Evolutionary conservation across 2,113 vertebrate genomes (phyloP).

Genomic region (Choloepus hoffmanni): DNA sequence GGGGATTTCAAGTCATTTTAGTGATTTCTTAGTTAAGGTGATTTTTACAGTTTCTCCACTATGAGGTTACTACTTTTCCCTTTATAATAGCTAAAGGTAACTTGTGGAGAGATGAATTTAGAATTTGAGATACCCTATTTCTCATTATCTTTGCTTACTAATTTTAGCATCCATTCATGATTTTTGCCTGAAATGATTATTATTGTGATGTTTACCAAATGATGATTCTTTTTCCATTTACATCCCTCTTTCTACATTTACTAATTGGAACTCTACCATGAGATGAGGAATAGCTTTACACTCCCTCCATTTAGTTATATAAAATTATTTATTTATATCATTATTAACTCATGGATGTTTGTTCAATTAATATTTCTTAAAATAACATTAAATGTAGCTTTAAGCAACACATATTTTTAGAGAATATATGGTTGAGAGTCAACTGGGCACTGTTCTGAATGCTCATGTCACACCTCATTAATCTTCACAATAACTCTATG

Average conservation of each 20-base stretch:
- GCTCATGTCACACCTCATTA: neutral
- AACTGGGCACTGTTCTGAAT: neutral
- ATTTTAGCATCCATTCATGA: neutral
- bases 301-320: neutral
- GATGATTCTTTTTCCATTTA: neutral
- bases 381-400: neutral
- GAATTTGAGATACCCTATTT: neutral
- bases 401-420: neutral
- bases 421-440: neutral
- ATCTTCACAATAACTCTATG: neutral
- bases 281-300: neutral
- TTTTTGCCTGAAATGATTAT: neutral
- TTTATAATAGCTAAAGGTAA: neutral
- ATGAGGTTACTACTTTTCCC: neutral
- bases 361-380: neutral
- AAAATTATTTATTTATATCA: neutral
- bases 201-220: neutral
- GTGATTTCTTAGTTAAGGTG: neutral
- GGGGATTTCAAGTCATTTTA: neutral
- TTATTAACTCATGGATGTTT: constrained; percentile 3
- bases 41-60: neutral
- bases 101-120: neutral
- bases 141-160: neutral
- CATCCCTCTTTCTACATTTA: neutral
- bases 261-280: neutral